Conservation (phyloP, 2,888 invertebrate species). For the Halictus quadricinctus region DNA sequence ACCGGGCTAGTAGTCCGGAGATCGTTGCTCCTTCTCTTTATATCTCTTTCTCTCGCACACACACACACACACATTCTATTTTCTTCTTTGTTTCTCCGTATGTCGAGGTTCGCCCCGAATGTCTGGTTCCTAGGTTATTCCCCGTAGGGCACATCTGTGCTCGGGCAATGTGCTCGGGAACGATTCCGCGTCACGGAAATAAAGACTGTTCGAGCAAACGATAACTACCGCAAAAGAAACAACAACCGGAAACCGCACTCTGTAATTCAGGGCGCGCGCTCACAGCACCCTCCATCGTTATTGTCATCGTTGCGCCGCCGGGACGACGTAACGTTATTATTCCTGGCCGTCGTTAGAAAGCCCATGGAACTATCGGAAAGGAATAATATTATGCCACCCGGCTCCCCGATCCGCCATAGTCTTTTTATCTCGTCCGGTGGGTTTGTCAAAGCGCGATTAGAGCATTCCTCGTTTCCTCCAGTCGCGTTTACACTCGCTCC, state of each 20-base stretch:
- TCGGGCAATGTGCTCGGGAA: constrained; percentile 41
- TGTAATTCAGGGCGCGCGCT: constrained; percentile 50
- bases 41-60: background rate
- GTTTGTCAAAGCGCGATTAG: constrained; percentile 9
- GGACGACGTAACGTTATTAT: constrained; percentile 54
- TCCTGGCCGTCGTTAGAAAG: constrained; percentile 31
- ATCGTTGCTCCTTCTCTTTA: background rate
- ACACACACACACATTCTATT: background rate
- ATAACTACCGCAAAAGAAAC: constrained; percentile 50
- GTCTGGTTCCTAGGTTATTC: constrained; percentile 4
- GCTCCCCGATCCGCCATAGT: background rate
- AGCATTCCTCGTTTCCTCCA: background rate
- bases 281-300: constrained; percentile 50
- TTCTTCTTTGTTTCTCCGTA: background rate
- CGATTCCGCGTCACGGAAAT: constrained; percentile 57
- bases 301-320: constrained; percentile 47
- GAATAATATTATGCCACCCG: constrained; percentile 46
- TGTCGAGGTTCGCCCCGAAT: background rate
- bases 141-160: constrained; percentile 14
- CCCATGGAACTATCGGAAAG: constrained; percentile 45
- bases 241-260: constrained; percentile 34
- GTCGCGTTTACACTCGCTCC: background rate
- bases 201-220: constrained; percentile 61
- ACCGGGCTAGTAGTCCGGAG: background rate
- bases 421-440: background rate